phyloP scores from a whole-genome alignment of 2,888 invertebrate genomes.

The Apotomis betuletana region DNA sequence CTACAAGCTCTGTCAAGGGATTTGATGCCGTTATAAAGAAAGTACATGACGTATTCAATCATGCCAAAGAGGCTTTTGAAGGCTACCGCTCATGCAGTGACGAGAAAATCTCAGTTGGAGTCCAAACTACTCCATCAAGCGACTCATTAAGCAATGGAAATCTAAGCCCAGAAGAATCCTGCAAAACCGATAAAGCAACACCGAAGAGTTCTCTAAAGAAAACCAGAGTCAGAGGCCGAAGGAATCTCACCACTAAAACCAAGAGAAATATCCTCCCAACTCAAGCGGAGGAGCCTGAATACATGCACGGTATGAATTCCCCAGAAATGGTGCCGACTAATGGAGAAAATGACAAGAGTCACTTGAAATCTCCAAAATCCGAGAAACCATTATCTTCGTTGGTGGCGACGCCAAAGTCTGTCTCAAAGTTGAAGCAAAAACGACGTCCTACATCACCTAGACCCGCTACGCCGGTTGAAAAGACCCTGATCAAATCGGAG shows the following conservation, averaged over 20 bases:
- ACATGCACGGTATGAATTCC: slow-evolving; percentile 76
- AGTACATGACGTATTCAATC: slow-evolving; percentile 74
- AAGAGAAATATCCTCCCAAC: slow-evolving; percentile 75
- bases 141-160: slow-evolving; percentile 72
- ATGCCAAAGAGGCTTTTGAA: slow-evolving; percentile 68
- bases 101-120: slow-evolving; percentile 73
- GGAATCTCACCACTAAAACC: slow-evolving; percentile 73
- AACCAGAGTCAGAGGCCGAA: slow-evolving; percentile 71
- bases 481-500: slow-evolving; percentile 62
- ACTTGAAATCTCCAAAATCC: slow-evolving; percentile 67
- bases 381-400: slow-evolving; percentile 68
- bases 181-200: slow-evolving; percentile 72
- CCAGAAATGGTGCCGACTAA: slow-evolving; percentile 79
- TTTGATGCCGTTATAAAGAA: slow-evolving; percentile 74
- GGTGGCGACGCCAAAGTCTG: slow-evolving; percentile 74
- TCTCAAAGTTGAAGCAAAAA: slow-evolving; percentile 73
- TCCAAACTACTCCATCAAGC: slow-evolving; percentile 67
- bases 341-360: slow-evolving; percentile 62
- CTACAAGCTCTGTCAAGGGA: slow-evolving; percentile 73
- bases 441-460: slow-evolving; percentile 72
- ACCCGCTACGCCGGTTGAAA: slow-evolving; percentile 76
- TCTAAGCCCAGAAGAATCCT: slow-evolving; percentile 74
- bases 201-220: slow-evolving; percentile 82
- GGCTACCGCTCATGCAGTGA: slow-evolving; percentile 62
- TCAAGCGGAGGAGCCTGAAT: slow-evolving; percentile 74